Evolutionary conservation across 1,140 invertebrate genomes (phyloP).

Genomic region (Hirudo medicinalis): DNA sequence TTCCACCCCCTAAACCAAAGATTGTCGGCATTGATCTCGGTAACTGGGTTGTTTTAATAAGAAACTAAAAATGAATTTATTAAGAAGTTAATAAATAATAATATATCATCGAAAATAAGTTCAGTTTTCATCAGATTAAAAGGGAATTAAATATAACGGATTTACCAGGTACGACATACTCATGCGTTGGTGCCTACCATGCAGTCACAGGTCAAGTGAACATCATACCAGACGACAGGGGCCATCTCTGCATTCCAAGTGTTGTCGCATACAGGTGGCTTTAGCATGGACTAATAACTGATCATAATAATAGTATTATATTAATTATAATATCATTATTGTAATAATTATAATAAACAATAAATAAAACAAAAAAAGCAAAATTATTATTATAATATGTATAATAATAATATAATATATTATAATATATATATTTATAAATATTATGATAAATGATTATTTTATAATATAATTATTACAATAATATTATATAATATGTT

Average conservation of each 20-base stretch:
- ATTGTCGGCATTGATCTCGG: conserved; percentile 44
- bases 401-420: no score
- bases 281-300: neutral
- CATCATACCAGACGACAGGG: conserved; percentile 33
- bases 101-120: neutral
- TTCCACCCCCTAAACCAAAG: conserved; percentile 43
- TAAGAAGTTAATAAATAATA: neutral
- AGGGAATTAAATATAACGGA: neutral
- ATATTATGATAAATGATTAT: no score
- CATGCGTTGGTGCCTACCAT: conserved; percentile 44
- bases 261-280: conserved; percentile 36
- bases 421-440: neutral
- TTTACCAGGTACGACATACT: conserved; percentile 43
- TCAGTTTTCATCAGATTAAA: neutral
- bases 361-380: neutral
- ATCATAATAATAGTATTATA: neutral
- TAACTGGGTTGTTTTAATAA: conserved; percentile 23
- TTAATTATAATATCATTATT: no score
- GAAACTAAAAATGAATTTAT: neutral
- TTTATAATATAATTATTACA: no score
- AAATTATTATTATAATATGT: neutral
- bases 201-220: conserved; percentile 40
- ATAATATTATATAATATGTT: no score
- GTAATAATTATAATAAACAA: no score
- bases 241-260: conserved; percentile 39